phyloP scores from a whole-genome alignment of 2,113 vertebrate genomes.

The Podarcis raffonei region DNA sequence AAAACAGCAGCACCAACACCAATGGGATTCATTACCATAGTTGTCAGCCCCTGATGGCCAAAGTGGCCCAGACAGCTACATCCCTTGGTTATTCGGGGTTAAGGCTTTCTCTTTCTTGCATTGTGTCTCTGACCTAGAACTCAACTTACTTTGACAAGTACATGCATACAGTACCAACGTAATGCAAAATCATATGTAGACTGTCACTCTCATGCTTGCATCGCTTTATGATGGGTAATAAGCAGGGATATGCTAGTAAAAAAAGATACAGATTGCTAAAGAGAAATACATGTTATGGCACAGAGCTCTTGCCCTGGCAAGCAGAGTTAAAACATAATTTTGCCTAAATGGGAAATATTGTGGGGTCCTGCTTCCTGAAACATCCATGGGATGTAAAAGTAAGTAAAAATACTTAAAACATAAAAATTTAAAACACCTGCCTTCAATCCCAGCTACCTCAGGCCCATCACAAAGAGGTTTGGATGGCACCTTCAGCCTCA shows the following conservation, averaged over 20 bases:
- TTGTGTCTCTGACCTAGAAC: slow-evolving; percentile 16
- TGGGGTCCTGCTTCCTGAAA: not conserved
- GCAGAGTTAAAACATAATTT: not conserved
- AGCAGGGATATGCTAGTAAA: slow-evolving; percentile 42
- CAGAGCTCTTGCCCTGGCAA: not conserved
- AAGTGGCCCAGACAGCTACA: slow-evolving; percentile 16
- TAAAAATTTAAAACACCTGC: too few relatives aligned
- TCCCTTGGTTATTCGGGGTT: slow-evolving; percentile 27
- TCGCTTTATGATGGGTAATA: slow-evolving; percentile 51
- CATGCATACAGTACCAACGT: slow-evolving; percentile 38
- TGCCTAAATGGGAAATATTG: not conserved
- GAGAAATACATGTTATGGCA: slow-evolving; percentile 2
- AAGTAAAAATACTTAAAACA: not conserved
- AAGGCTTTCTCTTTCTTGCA: slow-evolving; percentile 4
- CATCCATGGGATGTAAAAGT: not conserved
- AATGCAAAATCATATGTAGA: slow-evolving; percentile 50
- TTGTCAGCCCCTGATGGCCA: slow-evolving; percentile 8
- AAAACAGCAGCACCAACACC: slow-evolving; percentile 47
- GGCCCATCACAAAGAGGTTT: too few relatives aligned
- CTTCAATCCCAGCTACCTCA: too few relatives aligned
- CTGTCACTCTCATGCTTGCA: slow-evolving; percentile 49
- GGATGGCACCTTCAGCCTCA: too few relatives aligned
- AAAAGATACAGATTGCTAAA: slow-evolving; percentile 39
- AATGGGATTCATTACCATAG: slow-evolving; percentile 15
- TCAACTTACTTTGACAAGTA: slow-evolving; percentile 53